Evolutionary conservation across 53 echinoderm and acorn worm genomes (phyloP).

Genomic region (Holothuria leucospilota): DNA sequence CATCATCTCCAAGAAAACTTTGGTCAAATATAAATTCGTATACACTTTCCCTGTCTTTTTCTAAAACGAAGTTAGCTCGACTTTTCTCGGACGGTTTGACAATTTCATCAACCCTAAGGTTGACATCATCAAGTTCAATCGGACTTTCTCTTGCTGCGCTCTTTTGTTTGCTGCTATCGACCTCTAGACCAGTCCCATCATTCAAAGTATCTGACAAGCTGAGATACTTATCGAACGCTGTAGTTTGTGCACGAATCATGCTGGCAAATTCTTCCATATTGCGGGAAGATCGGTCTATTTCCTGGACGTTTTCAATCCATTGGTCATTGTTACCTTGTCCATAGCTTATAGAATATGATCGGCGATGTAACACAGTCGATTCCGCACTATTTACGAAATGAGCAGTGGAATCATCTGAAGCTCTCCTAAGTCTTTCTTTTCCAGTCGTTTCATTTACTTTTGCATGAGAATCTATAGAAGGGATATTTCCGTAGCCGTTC

Average conservation of each 20-base stretch:
- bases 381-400: neutral
- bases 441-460: slow-evolving; percentile 15
- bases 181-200: too few species aligned
- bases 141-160: too few species aligned
- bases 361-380: neutral
- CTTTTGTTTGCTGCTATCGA: neutral
- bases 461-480: neutral
- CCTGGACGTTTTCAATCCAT: slow-evolving; percentile 39
- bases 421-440: neutral
- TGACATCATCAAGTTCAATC: too few species aligned
- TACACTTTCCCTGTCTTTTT: too few species aligned
- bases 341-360: slow-evolving; percentile 7
- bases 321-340: slow-evolving; percentile 19
- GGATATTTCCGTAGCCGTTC: too few species aligned
- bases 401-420: neutral
- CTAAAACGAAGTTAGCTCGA: too few species aligned
- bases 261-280: slow-evolving; percentile 1
- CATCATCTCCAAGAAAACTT: too few species aligned
- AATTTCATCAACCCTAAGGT: too few species aligned
- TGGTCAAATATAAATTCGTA: too few species aligned
- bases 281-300: slow-evolving; percentile 13
- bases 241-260: neutral
- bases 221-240: neutral
- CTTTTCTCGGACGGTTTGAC: too few species aligned
- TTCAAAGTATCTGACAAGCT: neutral